Conservation (phyloP, 2,797 vertebrate species). For the Gambusia yucatana region DNA sequence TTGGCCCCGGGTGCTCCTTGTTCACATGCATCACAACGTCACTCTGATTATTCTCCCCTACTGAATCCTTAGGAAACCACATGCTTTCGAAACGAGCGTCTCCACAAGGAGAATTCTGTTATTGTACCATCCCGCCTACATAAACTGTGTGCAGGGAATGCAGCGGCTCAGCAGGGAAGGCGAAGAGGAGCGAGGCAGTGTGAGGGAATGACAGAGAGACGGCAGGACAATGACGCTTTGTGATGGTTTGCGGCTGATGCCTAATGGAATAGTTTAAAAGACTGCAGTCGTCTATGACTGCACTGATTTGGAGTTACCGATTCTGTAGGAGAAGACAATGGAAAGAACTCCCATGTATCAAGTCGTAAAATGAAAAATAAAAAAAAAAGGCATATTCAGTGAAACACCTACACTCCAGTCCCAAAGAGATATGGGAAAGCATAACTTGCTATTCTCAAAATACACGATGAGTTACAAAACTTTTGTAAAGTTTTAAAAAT, state of each 20-base stretch:
- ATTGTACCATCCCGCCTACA: slow-evolving; percentile 56
- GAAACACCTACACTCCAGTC: slow-evolving; percentile 50
- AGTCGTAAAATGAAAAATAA: slow-evolving; percentile 37
- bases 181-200: slow-evolving; percentile 30
- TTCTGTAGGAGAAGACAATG: slow-evolving; percentile 28
- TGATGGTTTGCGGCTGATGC: slow-evolving; percentile 58
- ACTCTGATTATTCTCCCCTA: slow-evolving; percentile 39
- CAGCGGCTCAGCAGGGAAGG: slow-evolving; percentile 51
- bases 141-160: slow-evolving; percentile 61
- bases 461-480: slow-evolving; percentile 16
- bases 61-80: slow-evolving; percentile 38
- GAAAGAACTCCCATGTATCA: slow-evolving; percentile 22
- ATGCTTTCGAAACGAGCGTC: slow-evolving; percentile 49
- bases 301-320: slow-evolving; percentile 41
- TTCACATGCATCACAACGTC: slow-evolving; percentile 34
- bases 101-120: slow-evolving; percentile 43
- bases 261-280: slow-evolving; percentile 62
- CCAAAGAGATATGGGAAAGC: slow-evolving; percentile 21
- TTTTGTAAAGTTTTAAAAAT: slow-evolving; percentile 43
- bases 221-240: slow-evolving; percentile 57
- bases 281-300: slow-evolving; percentile 34
- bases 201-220: slow-evolving; percentile 42
- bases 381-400: slow-evolving; percentile 41
- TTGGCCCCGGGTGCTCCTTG: slow-evolving; percentile 26
- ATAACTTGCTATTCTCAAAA: slow-evolving; percentile 26